Evolutionary conservation across 1,140 invertebrate genomes (phyloP), one percentile per base, ranked within the genome.

Genomic region (Drosophila kikkawai): DNA sequence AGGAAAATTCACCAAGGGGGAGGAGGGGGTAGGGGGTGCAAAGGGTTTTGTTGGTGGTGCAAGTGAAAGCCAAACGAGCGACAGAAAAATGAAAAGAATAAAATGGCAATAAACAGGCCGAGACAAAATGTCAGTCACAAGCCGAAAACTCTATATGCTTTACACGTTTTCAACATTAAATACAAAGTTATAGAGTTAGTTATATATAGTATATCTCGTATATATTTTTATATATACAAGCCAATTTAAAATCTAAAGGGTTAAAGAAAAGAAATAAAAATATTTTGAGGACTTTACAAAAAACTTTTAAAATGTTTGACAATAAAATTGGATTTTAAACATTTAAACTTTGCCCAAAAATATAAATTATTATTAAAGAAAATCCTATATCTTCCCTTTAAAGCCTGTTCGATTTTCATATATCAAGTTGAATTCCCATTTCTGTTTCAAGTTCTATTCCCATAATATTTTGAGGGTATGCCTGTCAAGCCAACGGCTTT

Each of bases 31-130:
- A 32, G 9, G 17, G 42, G 2, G 22, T 22, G 22, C 22, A 22
- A 22, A 22, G 22, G 22, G 22, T 22, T 45, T 13, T 22, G 45
- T 7, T 47, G 29, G 29, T 15, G 32, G 34, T 15, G 39, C 55
- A 44, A 66, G 37, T 26, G 37, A 84, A n/a, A 68, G 6, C 60
- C 57, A 44, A 58, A 66, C 66, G 66, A 67, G 66, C 66, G 66
- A 50, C 29, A 29, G 32, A 45, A 67, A 73, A 65, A 79, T 61
- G 53, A 78, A 58, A 73, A 57, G 61, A 73, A 51, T 42, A 60
- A 74, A 64, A 68, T 67, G 42, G 58, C 66, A 63, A 80, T 58
- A 71, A 64, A 75, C 77, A 60, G 64, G 44, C 45, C 39, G 26
- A 32, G n/a, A 48, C 19, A 51, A 53, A 68, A 26, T 68, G 51